phyloP scores from a whole-genome alignment of 2,113 vertebrate genomes.

The Nycticebus coucang region DNA sequence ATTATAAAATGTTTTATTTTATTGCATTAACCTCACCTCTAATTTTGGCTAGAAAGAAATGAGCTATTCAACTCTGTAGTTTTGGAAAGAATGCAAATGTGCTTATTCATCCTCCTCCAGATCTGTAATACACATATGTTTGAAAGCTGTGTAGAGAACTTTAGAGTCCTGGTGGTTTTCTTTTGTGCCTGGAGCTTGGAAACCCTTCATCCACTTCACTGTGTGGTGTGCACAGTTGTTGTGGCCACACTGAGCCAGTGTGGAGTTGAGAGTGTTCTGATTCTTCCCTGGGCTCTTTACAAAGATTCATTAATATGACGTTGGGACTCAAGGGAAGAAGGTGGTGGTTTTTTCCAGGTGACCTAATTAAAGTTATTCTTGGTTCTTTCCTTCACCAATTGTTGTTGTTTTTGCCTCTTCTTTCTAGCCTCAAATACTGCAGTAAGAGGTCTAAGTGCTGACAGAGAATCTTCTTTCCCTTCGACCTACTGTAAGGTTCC shows the following conservation, averaged over 20 bases:
- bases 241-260: neutral
- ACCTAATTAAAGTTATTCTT: constrained; percentile 66
- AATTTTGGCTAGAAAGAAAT: constrained; percentile 27
- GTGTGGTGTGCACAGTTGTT: neutral
- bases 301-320: constrained; percentile 24
- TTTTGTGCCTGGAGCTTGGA: constrained; percentile 38
- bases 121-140: constrained; percentile 55
- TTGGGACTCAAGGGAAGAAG: constrained; percentile 52
- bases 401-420: neutral
- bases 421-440: neutral
- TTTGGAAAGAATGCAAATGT: constrained; percentile 69
- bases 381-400: constrained; percentile 35
- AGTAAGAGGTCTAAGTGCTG: constrained; percentile 35
- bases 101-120: constrained; percentile 83
- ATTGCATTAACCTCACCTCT: neutral
- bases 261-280: neutral
- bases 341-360: constrained; percentile 39
- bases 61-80: constrained; percentile 38
- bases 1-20: constrained; percentile 32
- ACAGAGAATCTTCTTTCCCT: neutral
- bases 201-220: constrained; percentile 15
- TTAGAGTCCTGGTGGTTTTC: constrained; percentile 21
- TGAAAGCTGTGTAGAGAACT: constrained; percentile 33
- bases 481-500: constrained; percentile 27
- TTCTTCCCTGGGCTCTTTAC: constrained; percentile 18